Percentiles rank a stretch among this genome's conserved stretches.
Conservation (phyloP, 2,113 vertebrate species). For the Sitta europaea region DNA sequence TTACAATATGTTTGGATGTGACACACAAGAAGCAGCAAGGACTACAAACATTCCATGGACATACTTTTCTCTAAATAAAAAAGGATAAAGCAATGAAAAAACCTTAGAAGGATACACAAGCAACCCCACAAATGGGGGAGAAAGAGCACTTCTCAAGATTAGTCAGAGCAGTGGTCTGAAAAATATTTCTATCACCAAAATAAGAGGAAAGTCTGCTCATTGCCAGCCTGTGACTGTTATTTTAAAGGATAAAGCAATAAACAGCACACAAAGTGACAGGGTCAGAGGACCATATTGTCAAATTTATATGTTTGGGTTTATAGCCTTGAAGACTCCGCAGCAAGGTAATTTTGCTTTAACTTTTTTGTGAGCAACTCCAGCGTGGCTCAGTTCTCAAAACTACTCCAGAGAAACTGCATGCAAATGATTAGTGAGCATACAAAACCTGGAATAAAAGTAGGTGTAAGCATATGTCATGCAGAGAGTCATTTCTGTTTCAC, state of each 20-base stretch:
- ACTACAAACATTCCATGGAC: background rate
- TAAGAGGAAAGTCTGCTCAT: background rate
- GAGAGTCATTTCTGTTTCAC: background rate
- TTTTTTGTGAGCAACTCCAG: background rate
- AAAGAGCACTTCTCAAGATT: background rate
- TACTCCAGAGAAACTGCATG: background rate
- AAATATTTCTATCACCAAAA: background rate
- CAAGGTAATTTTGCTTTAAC: background rate
- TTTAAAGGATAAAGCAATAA: conserved; percentile 12
- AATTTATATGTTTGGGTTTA: background rate
- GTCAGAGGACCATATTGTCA: background rate
- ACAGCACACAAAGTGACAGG: background rate
- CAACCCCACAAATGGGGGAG: background rate
- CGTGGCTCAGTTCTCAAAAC: background rate
- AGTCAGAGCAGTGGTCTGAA: background rate
- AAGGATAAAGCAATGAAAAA: background rate
- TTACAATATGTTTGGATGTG: background rate
- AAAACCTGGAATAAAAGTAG: background rate
- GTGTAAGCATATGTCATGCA: background rate
- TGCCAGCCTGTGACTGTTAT: background rate
- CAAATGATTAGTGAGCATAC: background rate
- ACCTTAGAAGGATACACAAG: background rate
- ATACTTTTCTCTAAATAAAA: background rate
- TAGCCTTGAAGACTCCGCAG: background rate
- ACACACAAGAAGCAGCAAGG: background rate